Percentiles rank a stretch among this genome's conserved stretches.
Conservation (phyloP, 2,888 invertebrate species). For the Micoletzkya japonica region DNA sequence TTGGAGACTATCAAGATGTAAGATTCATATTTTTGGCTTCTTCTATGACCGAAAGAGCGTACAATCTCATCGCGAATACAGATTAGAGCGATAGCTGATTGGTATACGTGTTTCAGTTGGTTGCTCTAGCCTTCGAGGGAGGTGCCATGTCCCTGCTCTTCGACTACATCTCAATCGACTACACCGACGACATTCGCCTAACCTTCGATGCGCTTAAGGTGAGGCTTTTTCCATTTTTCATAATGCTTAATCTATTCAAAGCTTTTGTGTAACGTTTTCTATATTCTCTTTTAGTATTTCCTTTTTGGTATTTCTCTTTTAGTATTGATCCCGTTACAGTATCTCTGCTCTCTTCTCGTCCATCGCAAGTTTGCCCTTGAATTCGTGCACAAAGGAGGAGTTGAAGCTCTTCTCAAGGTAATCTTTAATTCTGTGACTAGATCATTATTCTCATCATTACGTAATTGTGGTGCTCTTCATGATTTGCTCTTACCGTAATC, state of each 20-base stretch:
- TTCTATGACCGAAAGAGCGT: too few relatives aligned
- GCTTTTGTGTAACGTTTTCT: conserved; percentile 26
- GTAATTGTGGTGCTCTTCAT: background rate
- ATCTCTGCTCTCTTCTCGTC: conserved; percentile 87
- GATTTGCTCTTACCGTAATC: background rate
- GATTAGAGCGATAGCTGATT: background rate
- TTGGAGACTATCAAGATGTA: conserved; percentile 89
- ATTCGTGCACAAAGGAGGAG: conserved; percentile 84
- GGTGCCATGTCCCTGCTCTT: conserved; percentile 87
- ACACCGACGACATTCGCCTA: conserved; percentile 85
- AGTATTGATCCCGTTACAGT: conserved; percentile 70
- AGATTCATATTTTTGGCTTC: conserved; percentile 29
- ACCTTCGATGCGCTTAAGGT: conserved; percentile 88
- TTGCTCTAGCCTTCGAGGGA: conserved; percentile 85
- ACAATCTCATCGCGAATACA: too few relatives aligned
- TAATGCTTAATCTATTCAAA: conserved; percentile 14
- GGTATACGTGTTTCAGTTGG: conserved; percentile 71
- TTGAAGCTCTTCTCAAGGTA: conserved; percentile 83
- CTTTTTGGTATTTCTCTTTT: too few relatives aligned
- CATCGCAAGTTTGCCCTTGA: conserved; percentile 98
- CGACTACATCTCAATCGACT: conserved; percentile 84
- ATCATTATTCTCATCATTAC: background rate
- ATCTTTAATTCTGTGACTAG: background rate
- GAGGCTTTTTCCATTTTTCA: too few relatives aligned
- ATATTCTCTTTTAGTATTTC: background rate